phyloP scores from a whole-genome alignment of 2,113 vertebrate genomes.

The Lota lota region DNA sequence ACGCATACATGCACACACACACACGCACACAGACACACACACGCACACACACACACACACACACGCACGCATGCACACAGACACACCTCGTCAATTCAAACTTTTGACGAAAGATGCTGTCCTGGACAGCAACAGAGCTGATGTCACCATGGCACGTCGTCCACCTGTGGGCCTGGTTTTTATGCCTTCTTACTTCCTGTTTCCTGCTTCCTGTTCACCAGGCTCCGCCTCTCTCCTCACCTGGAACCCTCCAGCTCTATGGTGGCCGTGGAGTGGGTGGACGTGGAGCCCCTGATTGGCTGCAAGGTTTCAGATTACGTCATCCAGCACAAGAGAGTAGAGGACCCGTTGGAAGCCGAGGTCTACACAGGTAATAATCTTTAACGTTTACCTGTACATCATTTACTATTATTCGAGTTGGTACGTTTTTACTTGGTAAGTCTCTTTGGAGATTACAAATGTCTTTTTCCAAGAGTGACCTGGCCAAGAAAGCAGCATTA shows the following conservation, averaged over 20 bases:
- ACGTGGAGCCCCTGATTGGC: conserved; percentile 92
- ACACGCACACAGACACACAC: too few species aligned
- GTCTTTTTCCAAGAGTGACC: too few species aligned
- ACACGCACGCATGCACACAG: too few species aligned
- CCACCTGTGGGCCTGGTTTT: too few species aligned
- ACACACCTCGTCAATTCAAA: too few species aligned
- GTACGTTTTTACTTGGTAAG: background rate
- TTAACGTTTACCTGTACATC: background rate
- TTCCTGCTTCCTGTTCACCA: conserved; percentile 44
- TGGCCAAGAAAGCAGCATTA: too few species aligned
- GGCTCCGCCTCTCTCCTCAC: conserved; percentile 84
- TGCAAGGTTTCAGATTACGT: conserved; percentile 94
- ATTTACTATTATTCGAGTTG: background rate
- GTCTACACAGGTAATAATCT: conserved; percentile 87
- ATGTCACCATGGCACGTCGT: too few species aligned
- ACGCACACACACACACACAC: too few species aligned
- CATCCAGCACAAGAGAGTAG: conserved; percentile 95
- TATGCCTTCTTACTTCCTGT: background rate
- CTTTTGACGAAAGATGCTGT: too few species aligned
- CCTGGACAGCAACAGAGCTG: too few species aligned
- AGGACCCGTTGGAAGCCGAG: conserved; percentile 91
- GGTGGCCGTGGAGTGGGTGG: conserved; percentile 93
- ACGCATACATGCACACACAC: background rate
- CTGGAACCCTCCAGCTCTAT: conserved; percentile 95
- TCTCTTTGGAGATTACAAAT: too few species aligned